phyloP scores from a whole-genome alignment of 2,113 vertebrate species.

The Protomyctophum bolini region DNA sequence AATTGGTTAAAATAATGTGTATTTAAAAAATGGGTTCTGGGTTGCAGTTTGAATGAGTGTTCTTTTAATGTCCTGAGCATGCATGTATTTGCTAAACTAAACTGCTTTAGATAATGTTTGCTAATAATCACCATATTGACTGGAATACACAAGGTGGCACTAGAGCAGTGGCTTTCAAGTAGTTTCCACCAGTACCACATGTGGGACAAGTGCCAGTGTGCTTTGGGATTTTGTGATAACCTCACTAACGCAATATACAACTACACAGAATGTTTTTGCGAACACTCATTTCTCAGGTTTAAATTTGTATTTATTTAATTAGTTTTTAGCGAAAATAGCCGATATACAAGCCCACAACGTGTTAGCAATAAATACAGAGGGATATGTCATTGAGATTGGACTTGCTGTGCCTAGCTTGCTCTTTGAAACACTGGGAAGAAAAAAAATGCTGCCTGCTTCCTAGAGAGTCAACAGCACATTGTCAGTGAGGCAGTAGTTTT shows the following conservation, averaged over 20 bases:
- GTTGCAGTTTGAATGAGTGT: constrained; percentile 17
- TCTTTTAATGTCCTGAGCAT: constrained; percentile 18
- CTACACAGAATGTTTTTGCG: background rate
- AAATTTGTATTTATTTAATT: background rate
- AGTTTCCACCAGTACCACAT: too few relatives aligned
- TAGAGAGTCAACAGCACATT: too few relatives aligned
- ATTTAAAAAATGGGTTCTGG: background rate
- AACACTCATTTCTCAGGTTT: too few relatives aligned
- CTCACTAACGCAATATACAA: background rate
- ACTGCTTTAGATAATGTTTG: background rate
- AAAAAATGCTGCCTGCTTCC: too few relatives aligned
- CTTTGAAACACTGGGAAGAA: background rate
- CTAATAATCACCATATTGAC: constrained; percentile 13
- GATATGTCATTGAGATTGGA: background rate
- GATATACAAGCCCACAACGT: background rate
- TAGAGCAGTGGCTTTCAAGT: background rate
- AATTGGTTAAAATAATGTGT: background rate
- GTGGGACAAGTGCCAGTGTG: background rate
- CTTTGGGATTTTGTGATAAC: background rate
- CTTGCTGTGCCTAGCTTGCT: background rate
- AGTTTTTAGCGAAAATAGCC: background rate
- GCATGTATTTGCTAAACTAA: constrained; percentile 26
- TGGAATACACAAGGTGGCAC: background rate
- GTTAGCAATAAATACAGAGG: background rate
- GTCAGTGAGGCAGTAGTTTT: constrained; percentile 67